These are phyloP conservation scores for Abscondita cerata DNA, from an alignment of 2,888 invertebrate species.

Conservation along the genomic window DNA sequence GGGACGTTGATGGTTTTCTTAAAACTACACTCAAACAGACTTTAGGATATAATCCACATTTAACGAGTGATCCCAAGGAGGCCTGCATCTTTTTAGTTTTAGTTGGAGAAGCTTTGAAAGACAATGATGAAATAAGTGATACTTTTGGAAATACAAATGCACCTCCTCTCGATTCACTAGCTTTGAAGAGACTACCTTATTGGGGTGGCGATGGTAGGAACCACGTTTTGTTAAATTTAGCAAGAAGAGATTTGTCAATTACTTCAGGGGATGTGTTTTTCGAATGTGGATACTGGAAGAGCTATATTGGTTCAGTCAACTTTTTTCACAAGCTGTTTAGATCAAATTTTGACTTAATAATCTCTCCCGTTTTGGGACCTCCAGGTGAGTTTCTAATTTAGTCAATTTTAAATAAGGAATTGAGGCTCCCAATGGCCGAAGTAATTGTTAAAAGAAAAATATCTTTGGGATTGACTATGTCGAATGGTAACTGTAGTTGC, in stretches of 20 bases:
- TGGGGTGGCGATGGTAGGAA: conserved; percentile 97
- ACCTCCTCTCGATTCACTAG: conserved; percentile 51
- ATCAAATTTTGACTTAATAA: conserved; percentile 82
- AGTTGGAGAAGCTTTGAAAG: conserved; percentile 78
- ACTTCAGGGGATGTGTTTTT: conserved; percentile 70
- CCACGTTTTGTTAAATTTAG: conserved; percentile 85
- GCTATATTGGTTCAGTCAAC: conserved; percentile 89
- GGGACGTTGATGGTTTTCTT: conserved; percentile 82
- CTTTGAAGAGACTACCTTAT: conserved; percentile 76
- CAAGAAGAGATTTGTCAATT: conserved; percentile 74
- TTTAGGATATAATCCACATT: conserved; percentile 84
- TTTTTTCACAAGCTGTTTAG: conserved; percentile 71
- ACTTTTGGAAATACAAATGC: conserved; percentile 56
- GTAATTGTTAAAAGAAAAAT: no score
- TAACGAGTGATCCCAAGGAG: conserved; percentile 80
- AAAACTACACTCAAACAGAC: conserved; percentile 85
- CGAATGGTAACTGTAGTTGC: no score
- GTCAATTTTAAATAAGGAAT: neutral
- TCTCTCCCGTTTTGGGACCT: conserved; percentile 86
- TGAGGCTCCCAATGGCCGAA: no score
- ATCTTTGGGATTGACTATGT: no score
- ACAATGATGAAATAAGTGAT: conserved; percentile 58
- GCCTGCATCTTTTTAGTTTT: conserved; percentile 90
- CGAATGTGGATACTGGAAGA: conserved; percentile 76
- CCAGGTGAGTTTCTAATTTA: conserved; percentile 55